phyloP scores from a whole-genome alignment of 2,797 vertebrate species.

The Sebastes steindachneri region DNA sequence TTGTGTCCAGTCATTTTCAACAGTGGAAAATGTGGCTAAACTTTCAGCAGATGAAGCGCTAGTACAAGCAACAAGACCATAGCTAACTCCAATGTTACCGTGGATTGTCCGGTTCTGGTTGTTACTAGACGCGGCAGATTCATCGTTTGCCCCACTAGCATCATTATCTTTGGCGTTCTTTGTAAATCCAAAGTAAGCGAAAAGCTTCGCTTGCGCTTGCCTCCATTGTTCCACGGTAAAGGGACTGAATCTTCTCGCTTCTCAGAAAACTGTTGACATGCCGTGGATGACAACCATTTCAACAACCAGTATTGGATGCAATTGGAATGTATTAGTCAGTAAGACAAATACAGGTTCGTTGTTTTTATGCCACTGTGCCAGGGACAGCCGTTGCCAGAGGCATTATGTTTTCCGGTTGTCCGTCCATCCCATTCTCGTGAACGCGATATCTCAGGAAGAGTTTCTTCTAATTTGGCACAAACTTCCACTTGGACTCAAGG shows the following conservation, averaged over 20 bases:
- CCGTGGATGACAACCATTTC: neutral
- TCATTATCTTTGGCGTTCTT: neutral
- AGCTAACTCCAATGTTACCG: neutral
- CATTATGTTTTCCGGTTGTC: too few species aligned
- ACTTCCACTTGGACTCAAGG: too few species aligned
- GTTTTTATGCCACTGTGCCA: neutral
- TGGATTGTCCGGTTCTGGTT: neutral
- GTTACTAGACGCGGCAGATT: neutral
- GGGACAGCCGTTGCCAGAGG: too few species aligned
- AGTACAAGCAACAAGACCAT: neutral
- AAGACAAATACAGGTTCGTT: neutral
- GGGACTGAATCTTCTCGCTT: neutral
- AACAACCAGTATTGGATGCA: neutral
- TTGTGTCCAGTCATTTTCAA: neutral
- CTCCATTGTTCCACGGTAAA: neutral
- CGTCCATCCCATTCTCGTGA: too few species aligned
- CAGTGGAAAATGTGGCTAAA: neutral
- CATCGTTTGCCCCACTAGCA: neutral
- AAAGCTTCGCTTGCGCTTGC: neutral
- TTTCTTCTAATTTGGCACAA: neutral
- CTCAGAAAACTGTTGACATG: neutral
- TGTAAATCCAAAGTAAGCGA: neutral
- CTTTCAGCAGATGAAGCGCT: neutral
- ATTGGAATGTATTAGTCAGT: neutral
- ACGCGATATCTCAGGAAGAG: too few species aligned